A percentile compares a stretch with the other conserved stretches of the same genome.
Conservation (phyloP, 64 coral and sea anemone genomes). For the Anthopleura sola region DNA sequence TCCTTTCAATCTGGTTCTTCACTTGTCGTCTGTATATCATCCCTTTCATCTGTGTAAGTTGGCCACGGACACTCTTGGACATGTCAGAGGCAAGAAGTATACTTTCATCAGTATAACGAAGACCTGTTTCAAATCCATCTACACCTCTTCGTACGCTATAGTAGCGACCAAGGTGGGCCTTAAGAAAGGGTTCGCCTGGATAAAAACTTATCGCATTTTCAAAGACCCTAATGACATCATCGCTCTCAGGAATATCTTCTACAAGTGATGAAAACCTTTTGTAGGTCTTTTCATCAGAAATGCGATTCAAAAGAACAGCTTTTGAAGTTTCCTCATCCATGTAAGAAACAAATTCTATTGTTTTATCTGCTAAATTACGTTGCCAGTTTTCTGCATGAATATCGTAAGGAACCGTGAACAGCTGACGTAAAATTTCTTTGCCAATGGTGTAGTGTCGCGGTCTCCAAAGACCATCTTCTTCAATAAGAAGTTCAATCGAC, state of each 20-base stretch:
- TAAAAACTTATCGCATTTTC: conserved; percentile 44
- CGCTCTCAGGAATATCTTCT: conserved; percentile 33
- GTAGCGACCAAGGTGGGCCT: conserved; percentile 68
- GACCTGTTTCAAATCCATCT: conserved; percentile 36
- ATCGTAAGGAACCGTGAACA: conserved; percentile 1
- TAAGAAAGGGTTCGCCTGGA: conserved; percentile 50
- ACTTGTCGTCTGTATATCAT: conserved; percentile 63
- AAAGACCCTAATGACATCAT: conserved; percentile 54
- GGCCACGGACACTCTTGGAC: conserved; percentile 21
- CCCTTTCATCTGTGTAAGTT: conserved; percentile 73
- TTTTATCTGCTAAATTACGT: conserved; percentile 38
- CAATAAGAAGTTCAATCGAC: conserved; percentile 23
- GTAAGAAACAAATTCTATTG: conserved; percentile 23
- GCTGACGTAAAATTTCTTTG: conserved; percentile 31
- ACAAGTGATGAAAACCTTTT: conserved; percentile 35
- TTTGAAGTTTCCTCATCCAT: conserved; percentile 30
- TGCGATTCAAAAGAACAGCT: conserved; percentile 30
- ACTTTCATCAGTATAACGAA: conserved; percentile 49
- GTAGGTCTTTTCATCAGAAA: conserved; percentile 19
- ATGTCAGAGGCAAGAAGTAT: neutral
- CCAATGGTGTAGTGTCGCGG: conserved; percentile 47
- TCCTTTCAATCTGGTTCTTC: neutral
- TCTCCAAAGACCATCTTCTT: conserved; percentile 60
- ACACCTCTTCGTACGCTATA: conserved; percentile 36
- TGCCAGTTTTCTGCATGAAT: conserved; percentile 48